Conservation (phyloP, 1,140 invertebrate genomes). For the Lasaia peninsularis region DNA sequence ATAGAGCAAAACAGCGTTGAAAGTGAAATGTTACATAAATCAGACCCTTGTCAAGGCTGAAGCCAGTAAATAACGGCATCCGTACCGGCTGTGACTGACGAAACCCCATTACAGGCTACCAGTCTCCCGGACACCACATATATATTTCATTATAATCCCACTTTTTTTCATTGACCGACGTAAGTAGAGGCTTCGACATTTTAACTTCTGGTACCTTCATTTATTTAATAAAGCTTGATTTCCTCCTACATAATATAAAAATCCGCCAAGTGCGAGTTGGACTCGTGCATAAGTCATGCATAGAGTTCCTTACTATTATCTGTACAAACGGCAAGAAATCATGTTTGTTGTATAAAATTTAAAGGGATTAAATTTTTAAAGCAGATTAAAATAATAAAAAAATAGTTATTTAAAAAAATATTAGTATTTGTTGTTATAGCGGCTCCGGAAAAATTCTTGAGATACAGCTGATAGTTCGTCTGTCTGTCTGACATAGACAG, state of each 20-base stretch:
- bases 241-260: background rate
- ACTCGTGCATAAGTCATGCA: too few relatives aligned
- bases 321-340: too few relatives aligned
- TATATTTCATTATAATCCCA: constrained; percentile 30
- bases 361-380: too few relatives aligned
- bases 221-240: background rate
- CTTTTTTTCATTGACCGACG: constrained; percentile 10
- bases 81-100: constrained; percentile 41
- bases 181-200: background rate
- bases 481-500: too few relatives aligned
- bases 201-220: background rate
- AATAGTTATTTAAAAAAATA: too few relatives aligned
- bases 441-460: too few relatives aligned
- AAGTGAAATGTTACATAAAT: constrained; percentile 69
- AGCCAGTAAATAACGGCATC: constrained; percentile 52
- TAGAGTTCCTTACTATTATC: too few relatives aligned
- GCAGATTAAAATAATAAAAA: too few relatives aligned
- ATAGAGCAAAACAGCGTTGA: constrained; percentile 45
- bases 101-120: constrained; percentile 35
- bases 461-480: too few relatives aligned
- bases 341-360: too few relatives aligned
- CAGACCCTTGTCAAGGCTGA: constrained; percentile 56
- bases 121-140: constrained; percentile 22
- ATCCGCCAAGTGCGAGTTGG: too few relatives aligned
- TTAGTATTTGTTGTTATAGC: too few relatives aligned